A percentile compares a stretch with the other conserved stretches of the same genome.
Conservation (phyloP, 2,888 invertebrate species). For the Amphipoea oculea region DNA sequence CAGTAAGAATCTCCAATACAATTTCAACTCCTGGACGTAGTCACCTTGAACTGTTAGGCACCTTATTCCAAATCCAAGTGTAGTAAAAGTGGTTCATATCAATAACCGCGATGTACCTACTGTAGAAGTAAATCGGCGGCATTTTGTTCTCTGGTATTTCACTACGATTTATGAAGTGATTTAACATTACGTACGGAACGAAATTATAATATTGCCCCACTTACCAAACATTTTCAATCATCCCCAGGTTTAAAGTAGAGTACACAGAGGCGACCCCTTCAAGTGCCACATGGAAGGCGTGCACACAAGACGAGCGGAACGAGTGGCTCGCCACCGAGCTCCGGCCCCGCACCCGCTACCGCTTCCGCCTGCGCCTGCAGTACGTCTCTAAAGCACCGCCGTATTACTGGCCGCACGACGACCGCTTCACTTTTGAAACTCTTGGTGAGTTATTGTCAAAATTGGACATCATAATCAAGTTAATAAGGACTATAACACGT, state of each 20-base stretch:
- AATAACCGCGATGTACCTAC: not conserved
- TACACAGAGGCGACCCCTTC: slow-evolving; percentile 89
- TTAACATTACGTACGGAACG: not conserved
- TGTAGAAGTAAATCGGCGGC: not conserved
- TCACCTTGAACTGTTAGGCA: not conserved
- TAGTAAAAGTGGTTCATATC: not conserved
- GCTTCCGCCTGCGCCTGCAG: slow-evolving; percentile 92
- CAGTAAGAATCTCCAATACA: slow-evolving; percentile 70
- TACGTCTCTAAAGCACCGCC: slow-evolving; percentile 91
- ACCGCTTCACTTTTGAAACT: slow-evolving; percentile 94
- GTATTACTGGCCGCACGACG: slow-evolving; percentile 94
- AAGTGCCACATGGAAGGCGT: slow-evolving; percentile 75
- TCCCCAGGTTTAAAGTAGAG: slow-evolving; percentile 79
- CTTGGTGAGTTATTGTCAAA: slow-evolving; percentile 87
- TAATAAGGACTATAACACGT: not conserved
- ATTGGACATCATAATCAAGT: not conserved
- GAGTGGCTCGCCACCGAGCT: slow-evolving; percentile 87
- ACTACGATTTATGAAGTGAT: not conserved
- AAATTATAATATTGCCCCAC: not conserved
- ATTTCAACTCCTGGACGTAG: not conserved
- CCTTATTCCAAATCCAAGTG: not conserved
- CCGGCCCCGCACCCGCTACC: slow-evolving; percentile 94
- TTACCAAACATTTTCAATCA: not conserved
- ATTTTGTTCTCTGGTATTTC: not conserved
- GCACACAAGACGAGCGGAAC: slow-evolving; percentile 69